Evolutionary conservation across 2,797 vertebrate genomes (phyloP), one percentile per base, ranked within the genome.

Genomic region (Anniella stebbinsi): DNA sequence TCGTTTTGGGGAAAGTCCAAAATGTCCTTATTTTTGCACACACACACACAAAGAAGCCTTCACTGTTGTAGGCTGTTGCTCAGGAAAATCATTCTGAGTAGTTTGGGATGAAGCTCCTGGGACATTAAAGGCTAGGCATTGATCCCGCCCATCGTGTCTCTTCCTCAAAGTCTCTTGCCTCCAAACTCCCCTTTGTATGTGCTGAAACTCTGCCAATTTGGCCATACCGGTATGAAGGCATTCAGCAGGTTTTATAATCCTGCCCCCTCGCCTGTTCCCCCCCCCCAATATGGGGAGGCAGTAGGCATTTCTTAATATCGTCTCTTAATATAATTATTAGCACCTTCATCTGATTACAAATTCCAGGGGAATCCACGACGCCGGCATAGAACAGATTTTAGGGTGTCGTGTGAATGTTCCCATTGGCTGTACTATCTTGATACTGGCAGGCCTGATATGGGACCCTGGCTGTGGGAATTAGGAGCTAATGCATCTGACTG

Each of bases 191-290:
- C 9, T 17, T 23, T 25, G 30, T n/a, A 13, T 5, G 12, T 18
- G 23, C 77, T 33, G 5, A 11, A 25, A 15, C 17, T 10, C 23
- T 21, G 10, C 10, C 12, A 4, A 30, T 8, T 13, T 67, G 23
- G 28, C 41, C 72, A 38, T 38, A 1, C 45, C 9, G 23, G 30
- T 21, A 11, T 51, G 13, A 10, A 30, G 13, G 51, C 75, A 75
- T 23, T 6, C 36, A 78, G 63, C 12, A 36, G 41, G 60, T 10
- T 41, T 5, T 15, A 15, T 18, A 17, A 28, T 2, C 8, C 7
- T 2, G 18, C 41, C 11, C 11, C 2, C 13, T 48, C 7, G 1
- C 1, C 18, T 1, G 10, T 0, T 72, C 21, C 28, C 17, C 10
- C 45, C n/a, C n/a, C 21, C 1, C 21, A 45, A 17, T 6, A 57